Evolutionary conservation across 2,113 vertebrate species (phyloP).

Genomic region (Scomber colias): DNA sequence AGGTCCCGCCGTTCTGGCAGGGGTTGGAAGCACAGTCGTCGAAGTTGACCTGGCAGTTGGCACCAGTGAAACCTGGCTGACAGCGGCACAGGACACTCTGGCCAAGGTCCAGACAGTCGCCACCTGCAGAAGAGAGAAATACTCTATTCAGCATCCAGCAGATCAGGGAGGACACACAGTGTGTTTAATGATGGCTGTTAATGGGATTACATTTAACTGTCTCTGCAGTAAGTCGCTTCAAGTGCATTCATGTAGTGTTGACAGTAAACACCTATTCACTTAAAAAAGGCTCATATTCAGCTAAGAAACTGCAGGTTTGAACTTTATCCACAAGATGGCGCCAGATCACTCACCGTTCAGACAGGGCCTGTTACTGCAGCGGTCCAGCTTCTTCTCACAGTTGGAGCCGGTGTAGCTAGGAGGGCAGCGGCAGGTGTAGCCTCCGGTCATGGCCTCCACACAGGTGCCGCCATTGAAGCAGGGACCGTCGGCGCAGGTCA

Average conservation of each 20-base stretch:
- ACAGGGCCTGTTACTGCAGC: conserved; percentile 90
- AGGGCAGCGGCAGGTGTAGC: conserved; percentile 90
- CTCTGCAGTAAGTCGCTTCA: neutral
- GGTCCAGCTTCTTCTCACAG: conserved; percentile 94
- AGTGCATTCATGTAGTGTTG: neutral
- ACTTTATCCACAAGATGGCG: conserved; percentile 61
- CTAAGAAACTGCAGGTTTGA: neutral
- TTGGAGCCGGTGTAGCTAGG: conserved; percentile 91
- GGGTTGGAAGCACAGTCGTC: conserved; percentile 92
- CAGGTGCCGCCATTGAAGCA: conserved; percentile 94
- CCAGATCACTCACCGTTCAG: conserved; percentile 79
- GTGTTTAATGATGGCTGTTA: conserved; percentile 21
- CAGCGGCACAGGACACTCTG: conserved; percentile 95
- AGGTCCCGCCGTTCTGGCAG: conserved; percentile 94
- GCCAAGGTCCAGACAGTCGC: conserved; percentile 94
- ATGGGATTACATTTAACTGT: conserved; percentile 11
- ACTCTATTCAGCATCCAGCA: conserved; percentile 44
- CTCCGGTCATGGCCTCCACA: conserved; percentile 81
- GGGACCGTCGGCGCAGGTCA: conserved; percentile 92
- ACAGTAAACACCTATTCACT: neutral
- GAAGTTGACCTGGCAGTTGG: conserved; percentile 92
- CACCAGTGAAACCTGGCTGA: conserved; percentile 89
- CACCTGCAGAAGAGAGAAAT: conserved; percentile 86
- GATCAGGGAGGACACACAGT: neutral
- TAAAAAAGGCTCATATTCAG: neutral